Percentiles rank a stretch among this genome's conserved stretches.
Evolutionary conservation across 1,140 invertebrate genomes (phyloP).

Genomic region (Limonius californicus): DNA sequence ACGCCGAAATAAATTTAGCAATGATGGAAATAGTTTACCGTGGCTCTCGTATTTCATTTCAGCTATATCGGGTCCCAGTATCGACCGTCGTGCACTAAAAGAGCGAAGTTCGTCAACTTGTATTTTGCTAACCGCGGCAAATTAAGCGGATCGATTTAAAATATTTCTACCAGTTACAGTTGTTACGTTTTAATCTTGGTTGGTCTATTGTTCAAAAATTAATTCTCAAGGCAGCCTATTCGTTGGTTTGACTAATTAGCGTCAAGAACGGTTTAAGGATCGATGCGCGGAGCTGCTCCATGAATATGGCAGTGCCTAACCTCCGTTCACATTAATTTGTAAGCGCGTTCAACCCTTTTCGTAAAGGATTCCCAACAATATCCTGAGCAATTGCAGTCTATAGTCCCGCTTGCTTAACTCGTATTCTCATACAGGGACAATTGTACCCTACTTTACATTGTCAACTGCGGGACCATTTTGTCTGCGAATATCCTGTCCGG

Average conservation of each 20-base stretch:
- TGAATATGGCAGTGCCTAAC: conserved; percentile 5
- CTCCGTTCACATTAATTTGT: conserved; percentile 7
- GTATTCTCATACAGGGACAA: neutral
- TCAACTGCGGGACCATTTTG: neutral
- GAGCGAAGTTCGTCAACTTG: neutral
- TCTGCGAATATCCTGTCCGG: neutral
- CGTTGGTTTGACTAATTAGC: neutral
- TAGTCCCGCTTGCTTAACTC: neutral
- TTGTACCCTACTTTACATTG: conserved; percentile 8
- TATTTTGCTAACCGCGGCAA: too few relatives aligned
- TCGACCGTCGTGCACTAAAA: conserved; percentile 1
- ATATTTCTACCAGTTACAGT: too few relatives aligned
- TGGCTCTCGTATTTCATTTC: conserved; percentile 8
- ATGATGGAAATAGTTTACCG: conserved; percentile 13
- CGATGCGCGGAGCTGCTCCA: neutral
- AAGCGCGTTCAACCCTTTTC: conserved; percentile 2
- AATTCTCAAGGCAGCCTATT: neutral
- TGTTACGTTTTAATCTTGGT: too few relatives aligned
- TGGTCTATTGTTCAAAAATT: neutral
- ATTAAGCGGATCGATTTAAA: too few relatives aligned
- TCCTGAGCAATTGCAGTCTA: neutral
- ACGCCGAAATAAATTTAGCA: conserved; percentile 4
- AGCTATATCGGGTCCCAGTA: neutral
- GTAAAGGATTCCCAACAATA: neutral
- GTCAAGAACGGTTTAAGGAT: conserved; percentile 8